Conservation (phyloP, 1,140 invertebrate genomes). For the Apis dorsata region DNA sequence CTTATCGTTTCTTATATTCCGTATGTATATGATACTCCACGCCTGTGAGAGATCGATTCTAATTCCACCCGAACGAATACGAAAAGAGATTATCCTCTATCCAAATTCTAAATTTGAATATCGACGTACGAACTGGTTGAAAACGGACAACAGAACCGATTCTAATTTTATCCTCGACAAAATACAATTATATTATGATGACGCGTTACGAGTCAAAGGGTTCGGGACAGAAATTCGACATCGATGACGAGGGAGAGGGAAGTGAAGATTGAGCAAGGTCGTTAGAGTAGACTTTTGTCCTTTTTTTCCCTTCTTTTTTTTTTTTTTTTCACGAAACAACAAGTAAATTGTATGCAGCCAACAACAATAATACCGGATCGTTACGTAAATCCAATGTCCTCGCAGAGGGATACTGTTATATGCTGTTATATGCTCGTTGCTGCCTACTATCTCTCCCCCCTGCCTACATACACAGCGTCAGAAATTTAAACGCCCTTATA, state of each 20-base stretch:
- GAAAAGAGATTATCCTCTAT: too few relatives aligned
- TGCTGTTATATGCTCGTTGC: background rate
- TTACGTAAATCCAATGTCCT: conserved; percentile 45
- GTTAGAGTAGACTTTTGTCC: conserved; percentile 7
- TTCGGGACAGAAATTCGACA: background rate
- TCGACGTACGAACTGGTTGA: too few relatives aligned
- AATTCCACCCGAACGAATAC: too few relatives aligned
- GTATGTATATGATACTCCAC: too few relatives aligned
- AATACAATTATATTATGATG: too few relatives aligned
- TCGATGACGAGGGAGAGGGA: background rate
- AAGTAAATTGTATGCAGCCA: conserved; percentile 30
- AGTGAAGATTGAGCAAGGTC: conserved; percentile 1
- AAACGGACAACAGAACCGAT: too few relatives aligned
- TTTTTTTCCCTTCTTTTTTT: too few relatives aligned
- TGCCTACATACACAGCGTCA: background rate
- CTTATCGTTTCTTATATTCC: too few relatives aligned
- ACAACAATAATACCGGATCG: conserved; percentile 21
- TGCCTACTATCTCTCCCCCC: too few relatives aligned
- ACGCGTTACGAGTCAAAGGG: background rate
- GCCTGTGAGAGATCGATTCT: too few relatives aligned
- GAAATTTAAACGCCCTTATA: background rate
- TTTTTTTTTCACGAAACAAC: background rate
- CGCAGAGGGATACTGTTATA: background rate
- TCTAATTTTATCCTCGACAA: too few relatives aligned
- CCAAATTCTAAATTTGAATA: too few relatives aligned